These are phyloP conservation scores for Samia ricini DNA, from an alignment of 1,140 invertebrate species.

Conservation along the genomic window DNA sequence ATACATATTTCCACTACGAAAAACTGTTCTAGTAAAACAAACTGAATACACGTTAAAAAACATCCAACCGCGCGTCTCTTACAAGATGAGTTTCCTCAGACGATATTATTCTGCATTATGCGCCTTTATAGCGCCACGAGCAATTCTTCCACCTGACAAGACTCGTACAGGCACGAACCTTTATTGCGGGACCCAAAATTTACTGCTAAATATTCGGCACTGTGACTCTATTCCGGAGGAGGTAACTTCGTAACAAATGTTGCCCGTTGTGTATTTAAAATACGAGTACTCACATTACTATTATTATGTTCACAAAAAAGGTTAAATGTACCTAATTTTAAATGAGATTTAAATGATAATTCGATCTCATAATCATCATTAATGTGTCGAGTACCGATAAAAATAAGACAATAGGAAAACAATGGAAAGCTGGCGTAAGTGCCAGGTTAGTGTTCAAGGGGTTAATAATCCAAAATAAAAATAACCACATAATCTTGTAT, in stretches of 20 bases:
- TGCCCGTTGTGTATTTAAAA: not conserved
- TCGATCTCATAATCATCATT: too few relatives aligned
- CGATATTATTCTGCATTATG: slow-evolving; percentile 1
- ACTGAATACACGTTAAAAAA: not conserved
- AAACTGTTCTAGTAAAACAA: not conserved
- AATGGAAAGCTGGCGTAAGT: too few relatives aligned
- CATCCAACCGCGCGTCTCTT: not conserved
- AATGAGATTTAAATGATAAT: too few relatives aligned
- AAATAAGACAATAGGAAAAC: too few relatives aligned
- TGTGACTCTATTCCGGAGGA: not conserved
- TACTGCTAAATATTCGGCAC: not conserved
- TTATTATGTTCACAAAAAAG: not conserved
- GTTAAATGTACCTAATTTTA: too few relatives aligned
- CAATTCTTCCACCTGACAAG: slow-evolving; percentile 1
- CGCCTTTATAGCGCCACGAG: not conserved
- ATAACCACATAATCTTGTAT: too few relatives aligned
- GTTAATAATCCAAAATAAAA: too few relatives aligned
- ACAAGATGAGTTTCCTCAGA: not conserved
- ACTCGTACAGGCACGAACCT: not conserved
- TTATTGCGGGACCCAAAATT: slow-evolving; percentile 1
- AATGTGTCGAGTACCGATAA: too few relatives aligned
- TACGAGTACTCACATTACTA: not conserved
- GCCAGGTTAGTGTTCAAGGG: too few relatives aligned
- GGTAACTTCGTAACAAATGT: not conserved
- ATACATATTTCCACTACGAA: too few relatives aligned